Conservation (phyloP, 92 coral and sea anemone genomes). For the Muricea muricata region DNA sequence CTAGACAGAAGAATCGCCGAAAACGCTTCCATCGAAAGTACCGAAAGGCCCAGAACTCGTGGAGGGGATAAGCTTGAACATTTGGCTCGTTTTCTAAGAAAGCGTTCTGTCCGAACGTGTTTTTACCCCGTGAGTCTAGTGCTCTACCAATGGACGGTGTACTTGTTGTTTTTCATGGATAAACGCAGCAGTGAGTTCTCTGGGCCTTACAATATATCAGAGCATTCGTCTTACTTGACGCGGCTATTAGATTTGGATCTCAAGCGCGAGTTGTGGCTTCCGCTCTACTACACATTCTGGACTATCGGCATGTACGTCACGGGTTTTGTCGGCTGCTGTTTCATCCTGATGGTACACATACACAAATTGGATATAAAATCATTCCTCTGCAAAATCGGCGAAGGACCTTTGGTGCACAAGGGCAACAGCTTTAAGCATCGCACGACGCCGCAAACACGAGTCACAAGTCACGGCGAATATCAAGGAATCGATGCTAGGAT, state of each 20-base stretch:
- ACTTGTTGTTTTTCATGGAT: slow-evolving; percentile 56
- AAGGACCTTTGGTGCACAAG: slow-evolving; percentile 76
- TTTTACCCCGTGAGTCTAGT: slow-evolving; percentile 79
- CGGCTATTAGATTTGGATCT: slow-evolving; percentile 10
- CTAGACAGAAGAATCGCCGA: slow-evolving; percentile 63
- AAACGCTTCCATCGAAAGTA: slow-evolving; percentile 43
- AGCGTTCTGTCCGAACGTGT: slow-evolving; percentile 79
- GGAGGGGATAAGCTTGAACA: slow-evolving; percentile 54
- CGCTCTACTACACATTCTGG: slow-evolving; percentile 80
- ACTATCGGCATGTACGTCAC: slow-evolving; percentile 79
- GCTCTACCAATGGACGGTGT: slow-evolving; percentile 85
- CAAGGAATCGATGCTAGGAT: background rate
- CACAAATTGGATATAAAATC: slow-evolving; percentile 80
- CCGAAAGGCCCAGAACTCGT: too few species aligned
- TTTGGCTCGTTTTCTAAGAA: slow-evolving; percentile 73
- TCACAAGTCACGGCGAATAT: background rate
- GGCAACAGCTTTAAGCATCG: slow-evolving; percentile 37
- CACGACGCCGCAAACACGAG: slow-evolving; percentile 38
- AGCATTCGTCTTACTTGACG: background rate
- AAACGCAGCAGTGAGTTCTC: slow-evolving; percentile 64
- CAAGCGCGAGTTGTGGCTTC: slow-evolving; percentile 60
- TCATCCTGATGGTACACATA: slow-evolving; percentile 78
- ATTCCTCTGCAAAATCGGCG: slow-evolving; percentile 86
- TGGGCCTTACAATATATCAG: slow-evolving; percentile 46
- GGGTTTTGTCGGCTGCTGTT: slow-evolving; percentile 82